These are phyloP conservation scores for Phyllopteryx taeniolatus DNA, from an alignment of 2,113 vertebrate species.

Conservation along the genomic window DNA sequence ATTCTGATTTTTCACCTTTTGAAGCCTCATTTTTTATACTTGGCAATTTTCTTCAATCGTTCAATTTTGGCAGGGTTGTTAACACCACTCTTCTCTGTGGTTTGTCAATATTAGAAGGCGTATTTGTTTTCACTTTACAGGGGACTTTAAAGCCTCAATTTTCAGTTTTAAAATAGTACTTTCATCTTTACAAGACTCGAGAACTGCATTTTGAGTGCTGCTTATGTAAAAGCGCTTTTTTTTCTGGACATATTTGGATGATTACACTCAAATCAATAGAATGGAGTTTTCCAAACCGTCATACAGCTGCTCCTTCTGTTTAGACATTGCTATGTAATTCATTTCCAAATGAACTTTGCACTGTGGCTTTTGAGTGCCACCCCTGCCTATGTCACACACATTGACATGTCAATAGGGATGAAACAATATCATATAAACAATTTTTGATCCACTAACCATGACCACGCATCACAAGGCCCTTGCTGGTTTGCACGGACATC, in stretches of 20 bases:
- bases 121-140: background rate
- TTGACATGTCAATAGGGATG: background rate
- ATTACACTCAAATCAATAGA: slow-evolving; percentile 1
- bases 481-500: slow-evolving; percentile 45
- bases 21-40: no score
- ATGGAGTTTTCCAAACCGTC: slow-evolving; percentile 6
- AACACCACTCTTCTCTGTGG: background rate
- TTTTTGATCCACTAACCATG: background rate
- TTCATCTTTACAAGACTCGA: slow-evolving; percentile 13
- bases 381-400: background rate
- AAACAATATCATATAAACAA: background rate
- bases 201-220: slow-evolving; percentile 16
- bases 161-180: background rate
- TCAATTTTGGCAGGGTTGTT: background rate
- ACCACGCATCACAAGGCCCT: background rate
- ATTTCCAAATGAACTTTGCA: background rate
- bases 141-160: background rate
- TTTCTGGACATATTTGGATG: slow-evolving; percentile 6
- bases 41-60: background rate
- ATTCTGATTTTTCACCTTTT: no score
- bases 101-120: background rate
- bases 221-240: slow-evolving; percentile 14
- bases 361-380: background rate
- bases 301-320: background rate
- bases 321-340: slow-evolving; percentile 10